Evolutionary conservation across 1,140 invertebrate genomes (phyloP).

Genomic region (Bombus polaris): DNA sequence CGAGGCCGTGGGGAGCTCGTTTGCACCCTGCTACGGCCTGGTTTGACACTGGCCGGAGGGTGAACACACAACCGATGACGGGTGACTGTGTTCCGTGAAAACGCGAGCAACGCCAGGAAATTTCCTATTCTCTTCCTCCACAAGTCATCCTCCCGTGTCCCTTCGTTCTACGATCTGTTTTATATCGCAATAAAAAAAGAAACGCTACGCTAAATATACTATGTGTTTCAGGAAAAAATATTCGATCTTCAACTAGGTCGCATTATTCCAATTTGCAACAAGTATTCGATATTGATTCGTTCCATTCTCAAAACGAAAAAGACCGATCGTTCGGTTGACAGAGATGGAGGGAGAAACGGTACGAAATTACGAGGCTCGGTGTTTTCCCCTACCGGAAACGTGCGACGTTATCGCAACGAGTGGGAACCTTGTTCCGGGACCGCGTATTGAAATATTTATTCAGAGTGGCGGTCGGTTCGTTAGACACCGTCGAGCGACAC

Average conservation of each 20-base stretch:
- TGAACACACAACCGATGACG: constrained; percentile 34
- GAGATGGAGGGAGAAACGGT: neutral
- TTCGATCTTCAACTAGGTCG: neutral
- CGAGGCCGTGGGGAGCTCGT: constrained; percentile 49
- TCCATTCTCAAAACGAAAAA: neutral
- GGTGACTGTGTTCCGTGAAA: constrained; percentile 38
- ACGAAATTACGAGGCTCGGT: neutral
- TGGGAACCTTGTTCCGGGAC: neutral
- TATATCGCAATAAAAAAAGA: no score
- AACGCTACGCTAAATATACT: no score
- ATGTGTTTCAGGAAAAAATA: neutral
- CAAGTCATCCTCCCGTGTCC: neutral
- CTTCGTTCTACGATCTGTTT: neutral
- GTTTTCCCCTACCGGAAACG: neutral
- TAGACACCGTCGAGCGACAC: neutral
- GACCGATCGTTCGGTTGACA: neutral
- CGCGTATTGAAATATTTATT: constrained; percentile 33
- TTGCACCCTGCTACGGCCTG: constrained; percentile 43
- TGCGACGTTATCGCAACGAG: neutral
- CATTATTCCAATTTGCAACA: neutral
- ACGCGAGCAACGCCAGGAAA: constrained; percentile 37
- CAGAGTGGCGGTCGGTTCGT: constrained; percentile 19
- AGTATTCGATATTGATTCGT: neutral
- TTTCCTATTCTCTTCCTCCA: constrained; percentile 17
- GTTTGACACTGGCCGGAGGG: constrained; percentile 34